Percentiles rank a stretch among this genome's conserved stretches.
Conservation (phyloP, 1,140 invertebrate species). For the Pogonus chalceus region DNA sequence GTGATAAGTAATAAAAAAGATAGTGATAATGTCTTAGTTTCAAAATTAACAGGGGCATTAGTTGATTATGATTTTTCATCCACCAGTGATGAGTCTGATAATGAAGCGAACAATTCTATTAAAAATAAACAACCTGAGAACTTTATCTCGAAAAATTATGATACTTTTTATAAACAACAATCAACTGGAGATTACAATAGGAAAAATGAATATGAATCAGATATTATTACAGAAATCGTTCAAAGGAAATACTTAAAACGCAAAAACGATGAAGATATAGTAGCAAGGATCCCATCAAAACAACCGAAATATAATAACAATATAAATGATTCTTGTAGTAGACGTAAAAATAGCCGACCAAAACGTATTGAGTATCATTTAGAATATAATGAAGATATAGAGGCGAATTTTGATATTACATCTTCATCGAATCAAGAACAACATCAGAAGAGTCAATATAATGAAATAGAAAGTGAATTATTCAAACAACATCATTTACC, state of each 20-base stretch:
- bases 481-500: neutral
- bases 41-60: neutral
- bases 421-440: no score
- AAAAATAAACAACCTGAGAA: no score
- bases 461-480: neutral
- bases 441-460: no score
- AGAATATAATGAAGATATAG: neutral
- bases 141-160: no score
- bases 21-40: neutral
- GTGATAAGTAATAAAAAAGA: neutral
- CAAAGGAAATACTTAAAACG: neutral
- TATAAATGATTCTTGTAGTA: neutral
- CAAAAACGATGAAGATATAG: neutral
- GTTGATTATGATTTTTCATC: neutral
- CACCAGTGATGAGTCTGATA: neutral
- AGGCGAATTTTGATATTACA: neutral
- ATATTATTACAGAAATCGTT: neutral
- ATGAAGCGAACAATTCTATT: neutral
- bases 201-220: neutral
- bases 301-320: neutral
- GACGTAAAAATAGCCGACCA: constrained; percentile 1
- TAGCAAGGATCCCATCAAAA: neutral
- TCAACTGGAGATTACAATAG: no score
- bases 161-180: no score
- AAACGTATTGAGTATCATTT: neutral